A percentile compares a stretch with the other conserved stretches of the same genome.
These are phyloP conservation scores for Hermaeophaga mercurialis DNA, from an alignment of 2,888 invertebrate genomes.

Conservation along the genomic window DNA sequence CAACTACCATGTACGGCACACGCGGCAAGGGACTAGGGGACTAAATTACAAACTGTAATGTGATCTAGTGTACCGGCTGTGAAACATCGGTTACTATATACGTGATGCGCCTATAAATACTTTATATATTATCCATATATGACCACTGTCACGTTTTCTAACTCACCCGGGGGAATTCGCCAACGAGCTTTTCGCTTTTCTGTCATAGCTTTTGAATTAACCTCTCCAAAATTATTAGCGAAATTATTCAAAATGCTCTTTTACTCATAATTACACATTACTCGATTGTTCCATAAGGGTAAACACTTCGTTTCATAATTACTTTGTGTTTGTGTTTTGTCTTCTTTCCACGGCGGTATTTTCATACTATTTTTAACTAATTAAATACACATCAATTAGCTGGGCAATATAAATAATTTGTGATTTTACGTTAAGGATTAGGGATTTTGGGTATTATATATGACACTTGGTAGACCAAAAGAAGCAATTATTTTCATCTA, in stretches of 20 bases:
- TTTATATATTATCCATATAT: conserved; percentile 49
- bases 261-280: conserved; percentile 22
- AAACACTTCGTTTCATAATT: conserved; percentile 12
- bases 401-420: too few species aligned
- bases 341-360: background rate
- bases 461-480: too few species aligned
- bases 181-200: conserved; percentile 23
- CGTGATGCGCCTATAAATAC: conserved; percentile 53
- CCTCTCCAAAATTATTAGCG: conserved; percentile 32
- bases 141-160: conserved; percentile 41
- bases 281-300: conserved; percentile 12
- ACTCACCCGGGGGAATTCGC: conserved; percentile 22
- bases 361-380: background rate
- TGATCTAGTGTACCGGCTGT: conserved; percentile 53
- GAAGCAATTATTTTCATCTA: too few species aligned
- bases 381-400: too few species aligned
- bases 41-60: conserved; percentile 54
- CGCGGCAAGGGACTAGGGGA: conserved; percentile 39
- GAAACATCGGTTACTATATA: conserved; percentile 52
- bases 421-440: too few species aligned
- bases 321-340: conserved; percentile 2
- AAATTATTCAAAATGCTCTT: conserved; percentile 30
- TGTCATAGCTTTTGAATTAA: conserved; percentile 31
- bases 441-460: too few species aligned
- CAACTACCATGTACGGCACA: conserved; percentile 22